These are phyloP conservation scores for Drosophila insularis DNA, from an alignment of 1,140 invertebrate genomes.

Conservation along the genomic window DNA sequence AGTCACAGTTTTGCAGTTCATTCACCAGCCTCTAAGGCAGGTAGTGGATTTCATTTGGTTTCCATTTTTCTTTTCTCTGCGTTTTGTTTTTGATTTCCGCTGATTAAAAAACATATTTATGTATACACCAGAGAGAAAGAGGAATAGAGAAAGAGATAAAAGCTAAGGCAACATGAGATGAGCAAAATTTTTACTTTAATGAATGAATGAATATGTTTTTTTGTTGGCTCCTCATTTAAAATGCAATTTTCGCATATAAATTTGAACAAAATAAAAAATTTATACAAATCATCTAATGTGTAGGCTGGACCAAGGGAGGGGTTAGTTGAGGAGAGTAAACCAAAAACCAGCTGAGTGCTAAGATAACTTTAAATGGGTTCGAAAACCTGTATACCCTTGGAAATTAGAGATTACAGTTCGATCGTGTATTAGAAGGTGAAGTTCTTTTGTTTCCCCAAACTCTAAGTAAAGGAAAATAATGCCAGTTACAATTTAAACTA, in stretches of 20 bases:
- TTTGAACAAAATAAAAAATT: slow-evolving; percentile 59
- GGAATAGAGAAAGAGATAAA: slow-evolving; percentile 6
- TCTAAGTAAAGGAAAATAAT: no score
- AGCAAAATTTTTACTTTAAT: slow-evolving; percentile 52
- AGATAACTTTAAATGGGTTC: background rate
- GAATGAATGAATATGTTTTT: slow-evolving; percentile 43
- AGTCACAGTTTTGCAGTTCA: slow-evolving; percentile 56
- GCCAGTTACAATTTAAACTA: no score
- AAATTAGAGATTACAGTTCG: background rate
- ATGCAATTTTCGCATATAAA: slow-evolving; percentile 79
- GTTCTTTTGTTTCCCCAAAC: no score
- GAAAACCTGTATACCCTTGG: background rate
- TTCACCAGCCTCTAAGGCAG: slow-evolving; percentile 59
- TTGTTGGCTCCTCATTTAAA: slow-evolving; percentile 47
- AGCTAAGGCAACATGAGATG: slow-evolving; percentile 42
- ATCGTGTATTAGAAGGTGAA: no score
- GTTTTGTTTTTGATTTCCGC: slow-evolving; percentile 62
- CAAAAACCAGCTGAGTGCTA: background rate
- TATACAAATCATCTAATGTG: slow-evolving; percentile 71
- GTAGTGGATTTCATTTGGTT: slow-evolving; percentile 62
- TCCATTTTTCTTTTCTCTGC: slow-evolving; percentile 23
- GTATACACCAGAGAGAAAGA: slow-evolving; percentile 41
- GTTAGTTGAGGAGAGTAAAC: background rate
- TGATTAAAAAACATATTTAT: slow-evolving; percentile 57
- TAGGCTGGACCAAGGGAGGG: slow-evolving; percentile 39